A percentile compares a stretch with the other conserved stretches of the same genome.
Evolutionary conservation across 2,797 vertebrate genomes (phyloP).

Genomic region (Gymnocypris eckloni): DNA sequence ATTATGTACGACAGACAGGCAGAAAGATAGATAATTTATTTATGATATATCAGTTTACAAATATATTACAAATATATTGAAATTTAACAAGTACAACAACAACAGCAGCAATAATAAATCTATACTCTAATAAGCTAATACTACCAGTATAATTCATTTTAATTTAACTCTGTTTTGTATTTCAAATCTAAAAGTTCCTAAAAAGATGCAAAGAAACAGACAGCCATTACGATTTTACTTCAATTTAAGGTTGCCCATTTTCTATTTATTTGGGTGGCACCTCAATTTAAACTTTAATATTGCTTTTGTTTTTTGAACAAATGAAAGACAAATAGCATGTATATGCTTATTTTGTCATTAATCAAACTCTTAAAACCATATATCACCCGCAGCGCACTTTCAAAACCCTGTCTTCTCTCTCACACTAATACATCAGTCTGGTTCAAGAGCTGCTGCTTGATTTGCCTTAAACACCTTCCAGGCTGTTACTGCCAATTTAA

Average conservation of each 20-base stretch:
- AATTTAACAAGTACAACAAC: too few species aligned
- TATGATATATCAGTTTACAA: too few species aligned
- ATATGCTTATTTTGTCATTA: neutral
- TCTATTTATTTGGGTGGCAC: neutral
- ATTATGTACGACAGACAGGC: too few species aligned
- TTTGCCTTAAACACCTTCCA: constrained; percentile 45
- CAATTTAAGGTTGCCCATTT: neutral
- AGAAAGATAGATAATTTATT: too few species aligned
- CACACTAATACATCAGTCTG: constrained; percentile 28
- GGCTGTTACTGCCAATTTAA: constrained; percentile 64
- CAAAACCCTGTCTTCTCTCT: constrained; percentile 19
- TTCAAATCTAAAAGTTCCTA: neutral
- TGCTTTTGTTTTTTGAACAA: neutral
- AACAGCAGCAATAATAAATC: neutral
- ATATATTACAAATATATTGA: too few species aligned
- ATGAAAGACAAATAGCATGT: constrained; percentile 2
- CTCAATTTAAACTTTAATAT: neutral
- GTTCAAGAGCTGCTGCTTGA: constrained; percentile 48
- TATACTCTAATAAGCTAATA: neutral
- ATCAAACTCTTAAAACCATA: constrained; percentile 13
- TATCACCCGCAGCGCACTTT: neutral
- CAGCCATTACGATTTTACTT: neutral
- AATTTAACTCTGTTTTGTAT: neutral
- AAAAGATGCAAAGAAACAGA: neutral
- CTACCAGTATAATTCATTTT: neutral